Conservation (phyloP, 2,888 invertebrate genomes). For the Ophion costatus region DNA sequence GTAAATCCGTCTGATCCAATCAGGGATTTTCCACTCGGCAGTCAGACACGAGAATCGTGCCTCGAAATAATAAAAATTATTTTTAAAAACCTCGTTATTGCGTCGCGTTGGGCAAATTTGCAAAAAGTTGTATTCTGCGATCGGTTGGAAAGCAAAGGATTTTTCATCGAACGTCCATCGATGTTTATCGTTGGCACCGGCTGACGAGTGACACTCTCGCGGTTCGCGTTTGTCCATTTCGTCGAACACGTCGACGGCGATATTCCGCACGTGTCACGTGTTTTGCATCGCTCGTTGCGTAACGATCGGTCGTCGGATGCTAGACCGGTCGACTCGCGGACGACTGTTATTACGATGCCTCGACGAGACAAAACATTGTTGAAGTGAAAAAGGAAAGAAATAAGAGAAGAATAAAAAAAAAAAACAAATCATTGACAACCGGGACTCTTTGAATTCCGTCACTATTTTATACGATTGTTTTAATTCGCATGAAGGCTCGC, state of each 20-base stretch:
- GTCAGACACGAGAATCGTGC: background rate
- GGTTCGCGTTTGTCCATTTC: background rate
- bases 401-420: background rate
- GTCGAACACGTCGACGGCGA: slow-evolving; percentile 36
- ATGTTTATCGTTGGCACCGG: slow-evolving; percentile 45
- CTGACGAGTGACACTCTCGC: slow-evolving; percentile 6
- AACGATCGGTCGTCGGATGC: slow-evolving; percentile 51
- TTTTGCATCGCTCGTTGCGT: slow-evolving; percentile 58
- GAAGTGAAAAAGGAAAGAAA: slow-evolving; percentile 36
- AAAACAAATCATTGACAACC: slow-evolving; percentile 35
- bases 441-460: background rate
- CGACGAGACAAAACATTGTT: slow-evolving; percentile 34
- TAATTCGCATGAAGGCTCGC: slow-evolving; percentile 15
- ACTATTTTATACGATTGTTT: background rate
- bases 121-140: background rate
- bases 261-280: slow-evolving; percentile 65
- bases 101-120: background rate
- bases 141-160: slow-evolving; percentile 9
- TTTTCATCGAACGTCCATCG: background rate
- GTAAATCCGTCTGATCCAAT: background rate
- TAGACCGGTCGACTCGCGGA: slow-evolving; percentile 27
- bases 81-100: background rate
- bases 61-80: background rate
- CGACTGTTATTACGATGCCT: slow-evolving; percentile 22
- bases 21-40: background rate